These are phyloP conservation scores for Laspeyria flexula DNA, from an alignment of 2,888 invertebrate species.

Conservation along the genomic window DNA sequence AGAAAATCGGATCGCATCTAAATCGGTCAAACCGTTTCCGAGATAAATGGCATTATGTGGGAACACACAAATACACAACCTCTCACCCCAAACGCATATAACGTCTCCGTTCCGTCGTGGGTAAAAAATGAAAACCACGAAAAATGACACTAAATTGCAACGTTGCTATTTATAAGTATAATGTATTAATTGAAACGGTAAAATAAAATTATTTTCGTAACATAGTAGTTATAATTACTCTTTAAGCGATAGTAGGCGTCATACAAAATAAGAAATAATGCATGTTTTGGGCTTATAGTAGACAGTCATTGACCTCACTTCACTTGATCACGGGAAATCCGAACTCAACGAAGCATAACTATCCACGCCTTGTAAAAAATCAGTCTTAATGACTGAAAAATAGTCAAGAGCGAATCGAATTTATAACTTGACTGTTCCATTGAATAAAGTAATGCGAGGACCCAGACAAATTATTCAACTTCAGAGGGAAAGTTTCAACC, in stretches of 20 bases:
- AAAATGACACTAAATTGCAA: too few relatives aligned
- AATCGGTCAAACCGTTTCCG: too few relatives aligned
- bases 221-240: too few relatives aligned
- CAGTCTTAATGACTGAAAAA: conserved; percentile 38
- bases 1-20: too few relatives aligned
- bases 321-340: conserved; percentile 59
- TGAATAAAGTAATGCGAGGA: conserved; percentile 12
- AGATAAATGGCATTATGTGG: too few relatives aligned
- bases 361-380: conserved; percentile 43
- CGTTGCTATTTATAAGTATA: too few relatives aligned
- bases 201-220: too few relatives aligned
- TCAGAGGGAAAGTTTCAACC: conserved; percentile 38
- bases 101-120: too few relatives aligned
- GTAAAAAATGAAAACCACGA: too few relatives aligned
- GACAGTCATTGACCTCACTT: conserved; percentile 62
- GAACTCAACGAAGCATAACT: conserved; percentile 57
- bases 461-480: conserved; percentile 31
- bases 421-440: conserved; percentile 14
- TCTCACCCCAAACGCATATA: too few relatives aligned
- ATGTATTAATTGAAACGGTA: too few relatives aligned
- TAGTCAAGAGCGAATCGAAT: conserved; percentile 32
- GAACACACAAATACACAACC: too few relatives aligned
- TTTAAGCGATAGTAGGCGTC: conserved; percentile 4
- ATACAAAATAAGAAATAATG: conserved; percentile 20
- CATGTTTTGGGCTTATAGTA: conserved; percentile 40